phyloP scores from a whole-genome alignment of 2,113 vertebrate genomes.

The Reinhardtius hippoglossoides region DNA sequence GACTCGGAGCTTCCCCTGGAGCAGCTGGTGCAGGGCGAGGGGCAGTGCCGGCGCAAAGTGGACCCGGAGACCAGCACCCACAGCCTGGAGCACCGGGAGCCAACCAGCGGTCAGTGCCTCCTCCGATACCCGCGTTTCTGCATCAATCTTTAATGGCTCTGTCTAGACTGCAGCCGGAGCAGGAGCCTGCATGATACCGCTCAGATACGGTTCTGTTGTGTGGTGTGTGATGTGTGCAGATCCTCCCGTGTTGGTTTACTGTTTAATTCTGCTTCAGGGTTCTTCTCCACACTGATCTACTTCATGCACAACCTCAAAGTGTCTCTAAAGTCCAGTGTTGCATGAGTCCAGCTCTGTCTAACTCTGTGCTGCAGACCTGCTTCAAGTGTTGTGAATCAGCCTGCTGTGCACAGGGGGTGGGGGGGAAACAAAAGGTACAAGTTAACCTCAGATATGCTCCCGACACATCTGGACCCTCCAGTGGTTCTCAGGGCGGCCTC shows the following conservation, averaged over 20 bases:
- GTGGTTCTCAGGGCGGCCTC: constrained; percentile 4
- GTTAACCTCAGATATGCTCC: constrained; percentile 52
- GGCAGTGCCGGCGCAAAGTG: constrained; percentile 88
- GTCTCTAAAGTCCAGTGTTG: background rate
- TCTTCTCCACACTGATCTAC: no score
- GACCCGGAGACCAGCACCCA: constrained; percentile 81
- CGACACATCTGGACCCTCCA: constrained; percentile 55
- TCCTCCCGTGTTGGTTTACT: no score
- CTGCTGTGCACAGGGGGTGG: constrained; percentile 31
- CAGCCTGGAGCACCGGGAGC: constrained; percentile 81
- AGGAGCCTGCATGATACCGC: background rate
- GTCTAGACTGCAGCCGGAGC: constrained; percentile 67
- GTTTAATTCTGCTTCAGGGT: no score
- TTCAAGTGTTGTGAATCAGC: constrained; percentile 21
- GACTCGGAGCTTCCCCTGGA: constrained; percentile 92
- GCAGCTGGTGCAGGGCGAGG: constrained; percentile 90
- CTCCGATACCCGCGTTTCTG: constrained; percentile 44
- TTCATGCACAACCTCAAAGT: no score
- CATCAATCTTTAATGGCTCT: constrained; percentile 70
- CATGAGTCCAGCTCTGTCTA: background rate
- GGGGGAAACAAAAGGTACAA: constrained; percentile 40
- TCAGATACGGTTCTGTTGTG: no score
- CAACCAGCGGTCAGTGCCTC: constrained; percentile 81
- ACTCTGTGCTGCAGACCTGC: constrained; percentile 40
- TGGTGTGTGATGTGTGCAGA: no score